Evolutionary conservation across 2,888 invertebrate genomes (phyloP).

Genomic region (Clitarchus hookeri): DNA sequence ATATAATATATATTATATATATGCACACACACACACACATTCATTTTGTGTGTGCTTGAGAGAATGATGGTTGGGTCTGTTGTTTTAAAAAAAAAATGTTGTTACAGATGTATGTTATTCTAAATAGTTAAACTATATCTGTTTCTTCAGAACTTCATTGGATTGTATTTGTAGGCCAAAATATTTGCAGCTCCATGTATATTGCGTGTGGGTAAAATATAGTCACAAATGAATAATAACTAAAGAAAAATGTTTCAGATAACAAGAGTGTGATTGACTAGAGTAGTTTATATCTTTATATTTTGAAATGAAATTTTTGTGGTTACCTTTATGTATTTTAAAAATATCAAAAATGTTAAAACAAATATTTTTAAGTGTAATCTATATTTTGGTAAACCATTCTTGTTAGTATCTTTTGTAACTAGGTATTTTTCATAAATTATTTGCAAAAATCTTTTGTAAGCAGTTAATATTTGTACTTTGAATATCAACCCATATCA

Average conservation of each 20-base stretch:
- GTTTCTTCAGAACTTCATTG: too few species aligned
- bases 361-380: neutral
- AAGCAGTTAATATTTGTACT: neutral
- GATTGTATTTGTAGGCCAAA: neutral
- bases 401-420: neutral
- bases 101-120: neutral
- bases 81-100: neutral
- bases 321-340: neutral
- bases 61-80: too few species aligned
- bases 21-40: too few species aligned
- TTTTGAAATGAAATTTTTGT: neutral
- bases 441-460: neutral
- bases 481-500: neutral
- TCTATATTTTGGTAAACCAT: neutral
- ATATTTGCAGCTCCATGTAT: neutral
- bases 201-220: neutral
- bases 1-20: too few species aligned
- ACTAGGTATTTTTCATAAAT: neutral
- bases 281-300: too few species aligned
- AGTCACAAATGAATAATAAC: neutral
- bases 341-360: neutral
- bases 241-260: neutral
- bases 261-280: too few species aligned
- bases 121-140: too few species aligned
- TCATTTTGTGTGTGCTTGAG: too few species aligned